Base-by-base conservation (phyloP, 2,888 invertebrate genomes). In the Napeogenes inachia region DNA sequence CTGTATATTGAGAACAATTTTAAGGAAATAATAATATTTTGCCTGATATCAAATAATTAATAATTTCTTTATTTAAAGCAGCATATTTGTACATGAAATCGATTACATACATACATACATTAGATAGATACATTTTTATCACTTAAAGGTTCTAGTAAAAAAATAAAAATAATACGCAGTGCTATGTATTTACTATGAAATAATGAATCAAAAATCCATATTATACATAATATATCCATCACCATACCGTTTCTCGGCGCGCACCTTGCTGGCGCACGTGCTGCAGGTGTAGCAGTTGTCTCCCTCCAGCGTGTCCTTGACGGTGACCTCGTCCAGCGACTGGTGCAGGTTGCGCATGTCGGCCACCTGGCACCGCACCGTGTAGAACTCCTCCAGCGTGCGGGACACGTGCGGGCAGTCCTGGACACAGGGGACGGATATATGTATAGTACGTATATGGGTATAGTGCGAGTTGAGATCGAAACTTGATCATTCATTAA, bases 211-310 rank as follows among this genome's bases (percentile, higher is more conserved):
- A 21, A 21, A 21, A 21, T 21, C 21, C n/a, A 47, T 5, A 13
- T 47, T n/a, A 4, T n/a, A n/a, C 2, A 47, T 3, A 47, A 47
- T 13, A 12, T 47, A 47, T 13, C 21, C 35, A 35, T 35, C 6
- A 35, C 60, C 66, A 63, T 76, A 94, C 94, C 96, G 91, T 82
- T 98, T 98, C 82, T 98, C 98, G 0, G 98, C 98, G 55, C 98
- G 92, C 54, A 98, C 98, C 92, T 98, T 98, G 76, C 95, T 96
- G 5, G 97, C 95, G 80, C 98, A 98, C 75, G 97, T 97, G 13
- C 97, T 97, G 81, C 98, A 98, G 0, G 98, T 98, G 83, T 98
- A 98, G 95, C 98, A 98, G 83, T 98, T 98, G 85, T 98, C 98
- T 55, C 98, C 98, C 84, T 98, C 98, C 0, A 98, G 87, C 35